Evolutionary conservation across 2,797 vertebrate species (phyloP).

Genomic region (Numenius phaeopus): DNA sequence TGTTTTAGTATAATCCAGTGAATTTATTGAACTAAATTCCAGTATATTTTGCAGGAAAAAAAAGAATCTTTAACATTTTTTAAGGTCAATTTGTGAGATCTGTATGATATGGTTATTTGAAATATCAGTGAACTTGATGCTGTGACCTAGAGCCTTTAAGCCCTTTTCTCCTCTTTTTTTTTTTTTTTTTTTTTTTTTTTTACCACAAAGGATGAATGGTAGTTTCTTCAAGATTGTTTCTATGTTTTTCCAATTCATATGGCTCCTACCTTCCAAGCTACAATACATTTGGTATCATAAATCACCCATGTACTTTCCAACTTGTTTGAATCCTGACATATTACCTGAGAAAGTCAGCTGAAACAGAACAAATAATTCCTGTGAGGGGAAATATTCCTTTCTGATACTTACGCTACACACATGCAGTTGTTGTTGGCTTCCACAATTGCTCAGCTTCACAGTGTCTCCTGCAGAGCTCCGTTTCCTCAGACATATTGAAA

Average conservation of each 20-base stretch:
- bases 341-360: constrained; percentile 26
- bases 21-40: not conserved
- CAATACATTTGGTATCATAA: not conserved
- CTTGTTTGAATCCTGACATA: constrained; percentile 7
- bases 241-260: not conserved
- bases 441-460: not conserved
- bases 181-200: not conserved
- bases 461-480: not conserved
- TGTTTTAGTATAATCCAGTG: not conserved
- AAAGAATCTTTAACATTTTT: not conserved
- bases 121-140: not conserved
- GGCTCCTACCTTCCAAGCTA: constrained; percentile 24
- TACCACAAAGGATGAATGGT: not conserved
- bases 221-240: not conserved
- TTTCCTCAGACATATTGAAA: not conserved
- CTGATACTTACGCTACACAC: not conserved
- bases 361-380: constrained; percentile 32
- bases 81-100: not conserved
- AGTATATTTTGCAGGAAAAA: not conserved
- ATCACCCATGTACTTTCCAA: not conserved
- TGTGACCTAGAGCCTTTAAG: not conserved
- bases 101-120: not conserved
- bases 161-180: not conserved
- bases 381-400: not conserved
- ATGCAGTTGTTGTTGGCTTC: not conserved